A percentile compares a stretch with the other conserved stretches of the same genome.
These are phyloP conservation scores for Catostomus latipinnis DNA, from an alignment of 2,797 vertebrate genomes.

Conservation along the genomic window DNA sequence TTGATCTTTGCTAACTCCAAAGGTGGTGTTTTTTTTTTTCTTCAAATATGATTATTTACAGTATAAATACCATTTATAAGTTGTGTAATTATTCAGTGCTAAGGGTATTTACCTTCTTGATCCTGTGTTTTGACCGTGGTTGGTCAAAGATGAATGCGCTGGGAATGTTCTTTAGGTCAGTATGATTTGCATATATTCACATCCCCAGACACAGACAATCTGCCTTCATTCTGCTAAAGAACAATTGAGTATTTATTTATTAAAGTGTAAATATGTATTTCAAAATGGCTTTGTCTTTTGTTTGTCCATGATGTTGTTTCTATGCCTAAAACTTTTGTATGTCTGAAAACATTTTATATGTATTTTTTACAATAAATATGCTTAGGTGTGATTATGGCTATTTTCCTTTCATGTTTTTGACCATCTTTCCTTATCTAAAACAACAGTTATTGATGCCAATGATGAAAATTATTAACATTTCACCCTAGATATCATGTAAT, in stretches of 20 bases:
- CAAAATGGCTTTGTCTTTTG: slow-evolving; percentile 76
- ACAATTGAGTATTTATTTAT: slow-evolving; percentile 83
- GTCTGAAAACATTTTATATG: slow-evolving; percentile 85
- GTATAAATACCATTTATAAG: slow-evolving; percentile 37
- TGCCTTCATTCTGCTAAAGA: slow-evolving; percentile 77
- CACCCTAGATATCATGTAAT: too few species aligned
- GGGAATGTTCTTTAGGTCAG: slow-evolving; percentile 25
- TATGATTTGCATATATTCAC: slow-evolving; percentile 52
- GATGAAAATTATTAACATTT: too few species aligned
- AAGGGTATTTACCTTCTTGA: background rate
- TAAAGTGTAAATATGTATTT: slow-evolving; percentile 84
- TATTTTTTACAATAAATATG: slow-evolving; percentile 89
- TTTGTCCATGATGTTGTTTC: slow-evolving; percentile 83
- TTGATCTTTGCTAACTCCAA: slow-evolving; percentile 58
- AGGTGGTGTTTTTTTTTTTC: slow-evolving; percentile 61
- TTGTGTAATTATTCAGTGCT: slow-evolving; percentile 2
- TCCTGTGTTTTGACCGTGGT: slow-evolving; percentile 55
- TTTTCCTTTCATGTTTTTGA: slow-evolving; percentile 18
- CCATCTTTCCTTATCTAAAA: background rate
- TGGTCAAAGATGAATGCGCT: background rate
- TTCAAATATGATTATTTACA: background rate
- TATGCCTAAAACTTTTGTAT: slow-evolving; percentile 84
- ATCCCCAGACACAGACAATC: slow-evolving; percentile 74
- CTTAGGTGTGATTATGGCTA: slow-evolving; percentile 66
- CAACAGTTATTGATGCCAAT: background rate